phyloP scores from a whole-genome alignment of 2,888 invertebrate genomes.

The Beris morrisii region DNA sequence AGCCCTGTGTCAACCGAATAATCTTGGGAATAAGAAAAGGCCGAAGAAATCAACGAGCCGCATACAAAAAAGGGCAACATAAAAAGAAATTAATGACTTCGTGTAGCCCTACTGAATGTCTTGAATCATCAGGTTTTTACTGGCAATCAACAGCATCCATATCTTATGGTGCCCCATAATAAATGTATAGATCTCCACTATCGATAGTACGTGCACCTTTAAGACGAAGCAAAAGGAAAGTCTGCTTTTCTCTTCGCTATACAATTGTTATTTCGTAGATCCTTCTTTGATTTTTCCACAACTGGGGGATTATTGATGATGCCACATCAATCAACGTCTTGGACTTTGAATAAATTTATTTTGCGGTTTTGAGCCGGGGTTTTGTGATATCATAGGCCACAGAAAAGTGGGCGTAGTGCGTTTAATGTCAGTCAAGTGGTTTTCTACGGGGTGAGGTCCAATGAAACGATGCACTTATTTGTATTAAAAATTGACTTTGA shows the following conservation, averaged over 20 bases:
- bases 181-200: background rate
- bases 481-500: too few relatives aligned
- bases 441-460: too few relatives aligned
- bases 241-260: background rate
- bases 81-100: conserved; percentile 13
- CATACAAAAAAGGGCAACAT: conserved; percentile 4
- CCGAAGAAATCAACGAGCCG: background rate
- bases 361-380: background rate
- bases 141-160: conserved; percentile 10
- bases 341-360: conserved; percentile 12
- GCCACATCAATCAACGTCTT: conserved; percentile 15
- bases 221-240: background rate
- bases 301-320: background rate
- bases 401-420: too few relatives aligned
- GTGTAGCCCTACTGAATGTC: conserved; percentile 13
- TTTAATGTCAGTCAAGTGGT: too few relatives aligned
- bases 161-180: background rate
- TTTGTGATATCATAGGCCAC: too few relatives aligned
- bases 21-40: background rate
- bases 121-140: conserved; percentile 17
- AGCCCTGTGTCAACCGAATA: background rate
- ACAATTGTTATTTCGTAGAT: background rate
- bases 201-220: background rate
- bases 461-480: too few relatives aligned
- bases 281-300: background rate